Base-by-base conservation (phyloP, 37 sponge, comb jelly and placozoan species). In the Chondrilla cf. caribensis region DNA sequence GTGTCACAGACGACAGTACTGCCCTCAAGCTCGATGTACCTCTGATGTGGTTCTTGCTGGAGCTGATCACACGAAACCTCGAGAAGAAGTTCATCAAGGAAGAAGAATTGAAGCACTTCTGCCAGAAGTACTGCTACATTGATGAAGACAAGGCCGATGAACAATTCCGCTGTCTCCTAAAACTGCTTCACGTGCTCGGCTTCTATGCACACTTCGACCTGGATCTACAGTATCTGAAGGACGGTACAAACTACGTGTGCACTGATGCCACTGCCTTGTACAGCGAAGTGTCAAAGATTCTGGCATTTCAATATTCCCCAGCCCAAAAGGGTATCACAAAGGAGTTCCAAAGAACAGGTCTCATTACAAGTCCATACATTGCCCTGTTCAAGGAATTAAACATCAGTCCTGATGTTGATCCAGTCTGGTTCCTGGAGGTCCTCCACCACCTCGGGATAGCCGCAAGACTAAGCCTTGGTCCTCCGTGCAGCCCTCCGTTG, bases 81-180 rank as follows among this genome's bases (percentile, higher is more conserved):
- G 15, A 38, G 47, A 0, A 73, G 43, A 73, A 73, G 76, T 73
- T 43, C 43, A 15, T 73, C n/a, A 39, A 19, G 76, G 1, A 6
- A 1, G 44, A 73, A 19, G 76, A 73, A 1, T 37, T 73, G 44
- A 40, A 73, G 25, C 43, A 41, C 1, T 73, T 73, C 76, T 73
- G 76, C 76, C 76, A 2, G n/a, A 43, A 42, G 44, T 21, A 42
- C 15, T 0, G 15, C 22, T 73, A 39, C 25, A 40, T 73, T 42
- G 76, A 73, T 21, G 44, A 40, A 3, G 76, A 73, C 0, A 15
- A 38, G 38, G 76, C 76, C 24, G 76, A 38, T 2, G 6, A 7
- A 8, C 76, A 73, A 37, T 73, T 73, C 41, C 43, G 21, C 18
- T 4, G 22, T 6, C 44, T 73, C 8, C 42, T 73, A 9, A 41